phyloP scores from a whole-genome alignment of 2,797 vertebrate genomes.

The Peromyscus attwateri region DNA sequence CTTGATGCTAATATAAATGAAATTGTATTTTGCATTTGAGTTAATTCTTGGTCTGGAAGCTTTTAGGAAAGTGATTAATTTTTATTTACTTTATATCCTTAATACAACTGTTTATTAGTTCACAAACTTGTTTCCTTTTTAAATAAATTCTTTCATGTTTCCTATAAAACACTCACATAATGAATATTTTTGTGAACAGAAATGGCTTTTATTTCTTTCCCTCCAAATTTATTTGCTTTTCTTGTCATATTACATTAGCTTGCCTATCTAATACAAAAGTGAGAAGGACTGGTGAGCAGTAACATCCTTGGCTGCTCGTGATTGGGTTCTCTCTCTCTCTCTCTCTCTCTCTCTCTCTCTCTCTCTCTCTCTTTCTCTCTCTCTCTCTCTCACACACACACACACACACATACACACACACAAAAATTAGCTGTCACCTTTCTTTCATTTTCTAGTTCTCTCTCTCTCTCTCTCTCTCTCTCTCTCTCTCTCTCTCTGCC shows the following conservation, averaged over 20 bases:
- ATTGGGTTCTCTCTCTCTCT: not conserved
- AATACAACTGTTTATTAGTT: not conserved
- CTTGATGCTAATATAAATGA: not conserved
- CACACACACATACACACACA: too few relatives aligned
- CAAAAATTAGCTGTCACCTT: not conserved
- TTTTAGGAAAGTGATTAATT: not conserved
- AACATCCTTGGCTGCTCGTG: not conserved
- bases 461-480: too few relatives aligned
- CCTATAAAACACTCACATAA: not conserved
- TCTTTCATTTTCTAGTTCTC: too few relatives aligned
- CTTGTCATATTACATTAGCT: not conserved
- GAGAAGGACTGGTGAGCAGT: not conserved
- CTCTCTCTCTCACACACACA: too few relatives aligned
- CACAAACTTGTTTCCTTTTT: not conserved
- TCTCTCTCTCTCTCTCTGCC: fast-evolving
- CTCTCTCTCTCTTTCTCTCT: not conserved
- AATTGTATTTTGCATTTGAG: not conserved
- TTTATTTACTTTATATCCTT: not conserved
- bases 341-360: not conserved
- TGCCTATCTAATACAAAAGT: not conserved
- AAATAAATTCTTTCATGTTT: not conserved
- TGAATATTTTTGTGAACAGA: not conserved
- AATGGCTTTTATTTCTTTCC: not conserved
- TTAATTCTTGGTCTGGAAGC: not conserved
- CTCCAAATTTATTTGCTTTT: not conserved